phyloP scores from a whole-genome alignment of 2,113 vertebrate genomes.

The Dicaeum eximium region DNA sequence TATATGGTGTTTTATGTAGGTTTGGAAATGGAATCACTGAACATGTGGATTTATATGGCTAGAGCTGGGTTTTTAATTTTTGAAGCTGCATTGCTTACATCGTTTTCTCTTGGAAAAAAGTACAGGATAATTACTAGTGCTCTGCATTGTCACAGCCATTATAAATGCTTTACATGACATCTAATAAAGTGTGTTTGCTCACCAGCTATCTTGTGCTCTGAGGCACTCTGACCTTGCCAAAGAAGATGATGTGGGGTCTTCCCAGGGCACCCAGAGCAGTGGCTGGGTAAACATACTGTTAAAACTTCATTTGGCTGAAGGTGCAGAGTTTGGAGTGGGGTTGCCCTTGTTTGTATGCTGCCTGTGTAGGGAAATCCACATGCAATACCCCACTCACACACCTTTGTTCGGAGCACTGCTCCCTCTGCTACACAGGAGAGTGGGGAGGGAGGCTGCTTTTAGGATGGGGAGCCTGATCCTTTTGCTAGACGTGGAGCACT shows the following conservation, averaged over 20 bases:
- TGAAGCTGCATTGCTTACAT: background rate
- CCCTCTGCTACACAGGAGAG: rapidly evolving
- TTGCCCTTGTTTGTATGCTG: background rate
- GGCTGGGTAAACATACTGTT: constrained; percentile 35
- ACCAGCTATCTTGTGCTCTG: constrained; percentile 24
- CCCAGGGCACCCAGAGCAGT: constrained; percentile 26
- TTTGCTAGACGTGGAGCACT: rapidly evolving
- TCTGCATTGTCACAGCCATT: constrained; percentile 6
- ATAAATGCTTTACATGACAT: constrained; percentile 46
- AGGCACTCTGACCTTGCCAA: constrained; percentile 36
- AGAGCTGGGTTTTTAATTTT: background rate
- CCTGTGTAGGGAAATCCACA: background rate
- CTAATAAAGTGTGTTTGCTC: constrained; percentile 46
- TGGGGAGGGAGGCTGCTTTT: background rate
- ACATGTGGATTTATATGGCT: background rate
- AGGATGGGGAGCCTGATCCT: background rate
- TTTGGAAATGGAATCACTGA: constrained; percentile 27
- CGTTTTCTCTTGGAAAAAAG: background rate
- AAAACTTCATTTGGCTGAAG: constrained; percentile 22
- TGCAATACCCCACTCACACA: rapidly evolving
- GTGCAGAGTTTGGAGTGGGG: background rate
- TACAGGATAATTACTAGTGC: background rate
- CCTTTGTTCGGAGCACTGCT: background rate
- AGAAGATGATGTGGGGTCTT: constrained; percentile 56
- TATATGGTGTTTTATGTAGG: background rate